Percentiles rank a stretch among this genome's conserved stretches.
These are phyloP conservation scores for Drosophila tripunctata DNA, from an alignment of 2,888 invertebrate genomes.

Conservation along the genomic window DNA sequence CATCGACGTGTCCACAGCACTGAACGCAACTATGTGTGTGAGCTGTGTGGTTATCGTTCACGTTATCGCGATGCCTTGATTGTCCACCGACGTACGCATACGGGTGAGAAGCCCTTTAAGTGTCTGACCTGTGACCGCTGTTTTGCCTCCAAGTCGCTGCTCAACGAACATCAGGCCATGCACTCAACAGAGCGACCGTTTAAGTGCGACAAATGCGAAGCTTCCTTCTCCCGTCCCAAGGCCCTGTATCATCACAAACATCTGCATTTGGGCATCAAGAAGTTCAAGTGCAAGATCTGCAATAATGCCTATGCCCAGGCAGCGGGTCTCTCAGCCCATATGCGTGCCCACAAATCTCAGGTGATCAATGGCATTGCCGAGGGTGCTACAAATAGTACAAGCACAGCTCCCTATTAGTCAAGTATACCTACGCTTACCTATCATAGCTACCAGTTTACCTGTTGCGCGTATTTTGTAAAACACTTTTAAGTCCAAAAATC, in stretches of 20 bases:
- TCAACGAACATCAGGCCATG: conserved; percentile 78
- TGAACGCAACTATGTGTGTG: conserved; percentile 77
- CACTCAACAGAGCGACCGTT: conserved; percentile 75
- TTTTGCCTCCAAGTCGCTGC: conserved; percentile 72
- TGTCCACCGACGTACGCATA: conserved; percentile 77
- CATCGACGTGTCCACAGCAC: conserved; percentile 73
- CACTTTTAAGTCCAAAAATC: no score
- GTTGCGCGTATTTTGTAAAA: neutral
- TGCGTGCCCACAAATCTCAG: conserved; percentile 73
- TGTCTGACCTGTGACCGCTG: conserved; percentile 70
- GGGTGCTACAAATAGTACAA: neutral
- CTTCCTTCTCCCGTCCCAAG: conserved; percentile 75
- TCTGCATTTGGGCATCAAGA: conserved; percentile 75
- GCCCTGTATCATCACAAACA: conserved; percentile 78
- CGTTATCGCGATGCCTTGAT: conserved; percentile 70
- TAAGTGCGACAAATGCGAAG: conserved; percentile 71
- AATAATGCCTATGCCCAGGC: conserved; percentile 79
- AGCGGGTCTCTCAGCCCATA: conserved; percentile 82
- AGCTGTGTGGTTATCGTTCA: conserved; percentile 76
- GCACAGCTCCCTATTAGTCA: conserved; percentile 4
- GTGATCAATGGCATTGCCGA: conserved; percentile 21
- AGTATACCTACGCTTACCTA: neutral
- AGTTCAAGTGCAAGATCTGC: conserved; percentile 81
- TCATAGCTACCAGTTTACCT: neutral
- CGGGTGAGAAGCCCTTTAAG: conserved; percentile 77